phyloP scores from a whole-genome alignment of 1,140 invertebrate genomes.

The Choristoneura fumiferana region DNA sequence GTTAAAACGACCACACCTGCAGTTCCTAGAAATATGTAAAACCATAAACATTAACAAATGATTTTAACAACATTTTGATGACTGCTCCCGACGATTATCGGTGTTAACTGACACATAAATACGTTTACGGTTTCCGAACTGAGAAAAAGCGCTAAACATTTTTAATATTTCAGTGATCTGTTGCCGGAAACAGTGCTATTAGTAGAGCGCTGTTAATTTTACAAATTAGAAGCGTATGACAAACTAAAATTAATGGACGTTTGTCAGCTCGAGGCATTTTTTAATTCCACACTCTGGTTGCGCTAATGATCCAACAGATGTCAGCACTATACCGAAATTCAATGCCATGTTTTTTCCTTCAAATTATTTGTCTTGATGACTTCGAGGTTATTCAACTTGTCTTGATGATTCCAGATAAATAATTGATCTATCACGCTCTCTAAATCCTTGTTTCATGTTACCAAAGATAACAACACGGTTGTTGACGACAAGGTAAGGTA shows the following conservation, averaged over 20 bases:
- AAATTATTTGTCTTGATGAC: constrained; percentile 29
- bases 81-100: constrained; percentile 44
- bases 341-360: constrained; percentile 37
- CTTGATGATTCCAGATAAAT: no score
- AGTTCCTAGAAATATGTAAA: constrained; percentile 15
- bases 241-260: constrained; percentile 71
- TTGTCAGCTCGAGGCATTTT: constrained; percentile 42
- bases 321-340: constrained; percentile 47
- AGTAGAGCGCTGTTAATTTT: constrained; percentile 61
- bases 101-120: constrained; percentile 69
- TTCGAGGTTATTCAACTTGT: constrained; percentile 32
- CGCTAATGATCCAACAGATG: constrained; percentile 61
- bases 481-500: no score
- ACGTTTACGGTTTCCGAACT: constrained; percentile 40
- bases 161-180: constrained; percentile 59
- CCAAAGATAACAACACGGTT: no score
- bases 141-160: constrained; percentile 44
- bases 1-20: constrained; percentile 42
- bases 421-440: no score
- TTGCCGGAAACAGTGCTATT: constrained; percentile 65
- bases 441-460: no score
- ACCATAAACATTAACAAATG: constrained; percentile 41
- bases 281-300: constrained; percentile 45
- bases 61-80: constrained; percentile 57
- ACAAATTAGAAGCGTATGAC: constrained; percentile 71